A percentile compares a stretch with the other conserved stretches of the same genome.
Conservation (phyloP, 2,888 invertebrate species). For the Teleogryllus oceanicus region DNA sequence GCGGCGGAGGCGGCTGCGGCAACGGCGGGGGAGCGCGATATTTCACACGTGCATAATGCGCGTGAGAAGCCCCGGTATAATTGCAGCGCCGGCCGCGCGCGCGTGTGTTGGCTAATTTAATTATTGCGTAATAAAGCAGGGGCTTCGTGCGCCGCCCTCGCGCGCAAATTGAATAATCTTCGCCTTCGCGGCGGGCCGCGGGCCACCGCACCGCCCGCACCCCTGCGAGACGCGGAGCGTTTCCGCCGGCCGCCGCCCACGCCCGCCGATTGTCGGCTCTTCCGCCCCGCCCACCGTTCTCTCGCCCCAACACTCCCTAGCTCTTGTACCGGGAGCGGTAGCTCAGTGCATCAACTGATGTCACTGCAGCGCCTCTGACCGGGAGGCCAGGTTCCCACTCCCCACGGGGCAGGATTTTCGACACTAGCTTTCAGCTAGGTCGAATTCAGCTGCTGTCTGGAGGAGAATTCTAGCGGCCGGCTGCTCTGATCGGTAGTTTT, state of each 20-base stretch:
- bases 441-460: too few relatives aligned
- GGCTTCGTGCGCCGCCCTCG: neutral
- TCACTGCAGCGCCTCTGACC: too few relatives aligned
- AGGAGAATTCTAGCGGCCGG: too few relatives aligned
- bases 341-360: too few relatives aligned
- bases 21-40: neutral
- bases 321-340: too few relatives aligned
- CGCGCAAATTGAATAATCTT: neutral
- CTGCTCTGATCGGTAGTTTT: too few relatives aligned
- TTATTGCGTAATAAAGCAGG: neutral
- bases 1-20: neutral
- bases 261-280: too few relatives aligned
- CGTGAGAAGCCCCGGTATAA: neutral
- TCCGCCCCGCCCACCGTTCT: neutral
- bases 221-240: neutral
- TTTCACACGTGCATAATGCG: conserved; percentile 1
- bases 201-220: neutral
- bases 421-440: too few relatives aligned
- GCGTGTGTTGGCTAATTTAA: neutral
- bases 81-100: neutral
- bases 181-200: neutral
- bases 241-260: neutral
- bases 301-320: neutral
- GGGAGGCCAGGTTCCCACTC: too few relatives aligned
- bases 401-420: too few relatives aligned